Percentiles rank a stretch among this genome's conserved stretches.
Conservation (phyloP, 1,140 invertebrate species). For the Euglossa dilemma region DNA sequence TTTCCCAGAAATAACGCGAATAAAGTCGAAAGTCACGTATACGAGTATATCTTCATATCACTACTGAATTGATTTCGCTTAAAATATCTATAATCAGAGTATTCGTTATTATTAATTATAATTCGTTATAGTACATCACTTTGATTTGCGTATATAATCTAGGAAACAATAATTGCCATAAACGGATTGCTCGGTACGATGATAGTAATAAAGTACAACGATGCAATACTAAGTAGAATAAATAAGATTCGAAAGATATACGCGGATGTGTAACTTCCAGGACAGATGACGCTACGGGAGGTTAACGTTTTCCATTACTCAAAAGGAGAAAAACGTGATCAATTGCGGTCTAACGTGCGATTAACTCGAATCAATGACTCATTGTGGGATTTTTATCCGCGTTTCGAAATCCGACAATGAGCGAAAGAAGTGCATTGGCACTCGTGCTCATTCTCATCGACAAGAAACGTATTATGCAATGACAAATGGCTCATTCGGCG, state of each 20-base stretch:
- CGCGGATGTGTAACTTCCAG: background rate
- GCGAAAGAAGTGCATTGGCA: slow-evolving; percentile 10
- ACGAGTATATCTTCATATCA: too few relatives aligned
- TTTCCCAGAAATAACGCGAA: too few relatives aligned
- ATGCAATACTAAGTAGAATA: too few relatives aligned
- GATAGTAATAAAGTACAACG: too few relatives aligned
- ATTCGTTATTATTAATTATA: too few relatives aligned
- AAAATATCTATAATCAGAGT: too few relatives aligned
- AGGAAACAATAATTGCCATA: too few relatives aligned
- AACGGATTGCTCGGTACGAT: too few relatives aligned
- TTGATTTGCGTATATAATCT: too few relatives aligned
- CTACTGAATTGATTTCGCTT: too few relatives aligned
- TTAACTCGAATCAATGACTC: slow-evolving; percentile 28
- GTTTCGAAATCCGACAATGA: slow-evolving; percentile 24
- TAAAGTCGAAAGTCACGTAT: too few relatives aligned
- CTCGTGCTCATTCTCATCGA: background rate
- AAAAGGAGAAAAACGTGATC: background rate
- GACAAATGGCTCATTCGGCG: background rate
- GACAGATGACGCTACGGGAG: background rate
- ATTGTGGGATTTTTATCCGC: slow-evolving; percentile 13
- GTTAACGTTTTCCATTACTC: background rate
- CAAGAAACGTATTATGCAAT: slow-evolving; percentile 14
- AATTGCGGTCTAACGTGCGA: background rate
- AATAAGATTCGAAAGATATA: background rate
- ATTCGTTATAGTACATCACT: too few relatives aligned